Base-by-base conservation (phyloP, 2,888 invertebrate species). In the Heliconius ethilla region DNA sequence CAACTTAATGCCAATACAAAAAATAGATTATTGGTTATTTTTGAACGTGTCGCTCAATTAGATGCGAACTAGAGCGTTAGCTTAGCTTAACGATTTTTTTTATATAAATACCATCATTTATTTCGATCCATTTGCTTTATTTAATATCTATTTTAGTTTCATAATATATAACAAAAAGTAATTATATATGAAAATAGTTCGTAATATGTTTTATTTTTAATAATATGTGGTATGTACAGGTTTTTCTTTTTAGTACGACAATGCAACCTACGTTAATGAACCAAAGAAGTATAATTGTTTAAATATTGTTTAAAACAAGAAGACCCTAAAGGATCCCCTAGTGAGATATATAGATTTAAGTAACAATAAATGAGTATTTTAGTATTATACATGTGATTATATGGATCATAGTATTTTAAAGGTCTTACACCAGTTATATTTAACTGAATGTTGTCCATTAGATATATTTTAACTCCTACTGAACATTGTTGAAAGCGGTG, bases 291-390 rank as follows among this genome's bases (percentile, higher is more conserved):
- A 59, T 67, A 75, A 75, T 78, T 77, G 22, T 75, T 77, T 80
- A 29, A 45, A 63, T 66, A 59, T 70, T 78, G 45, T 76, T 75
- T 73, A 75, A 75, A 63, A 25, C 25, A 25, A 63, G 65, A 78
- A 75, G 66, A 70, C 70, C 83, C 82, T 81, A 79, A 69, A 69
- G 25, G 63, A 89, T 87, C 87, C 90, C 89, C 87, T 90, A 90
- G 90, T 91, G 89, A 91, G 90, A 90, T 89, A 87, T 89, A 88
- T 89, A 86, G 86, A 82, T 82, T 80, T 83, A 85, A 83, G 75
- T 81, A 81, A 80, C 79, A 82, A 81, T 86, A 85, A 85, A 72
- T 70, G 25, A 80, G 88, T 88, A 89, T 88, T 86, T 87, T 88
- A 89, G 86, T 87, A 85, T 81, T 85, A 85, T 84, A 72, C n/a